Evolutionary conservation across 2,113 vertebrate genomes (phyloP).

Genomic region (Myiagra hebetior): DNA sequence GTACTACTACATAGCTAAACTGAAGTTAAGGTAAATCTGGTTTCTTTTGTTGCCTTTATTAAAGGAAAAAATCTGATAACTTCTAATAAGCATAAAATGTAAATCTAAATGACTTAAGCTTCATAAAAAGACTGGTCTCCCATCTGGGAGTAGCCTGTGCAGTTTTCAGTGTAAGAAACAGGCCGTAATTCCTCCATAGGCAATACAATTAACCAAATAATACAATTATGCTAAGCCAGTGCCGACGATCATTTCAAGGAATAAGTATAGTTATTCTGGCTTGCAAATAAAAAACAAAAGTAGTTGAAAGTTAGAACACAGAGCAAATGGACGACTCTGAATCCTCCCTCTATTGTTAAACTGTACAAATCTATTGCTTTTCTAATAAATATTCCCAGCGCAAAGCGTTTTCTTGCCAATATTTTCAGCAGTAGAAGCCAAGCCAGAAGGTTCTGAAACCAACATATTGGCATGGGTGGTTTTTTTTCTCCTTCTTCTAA

Average conservation of each 20-base stretch:
- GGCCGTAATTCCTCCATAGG: not conserved
- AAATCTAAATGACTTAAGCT: not conserved
- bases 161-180: not conserved
- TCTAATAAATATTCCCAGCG: slow-evolving; percentile 37
- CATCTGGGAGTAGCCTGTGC: not conserved
- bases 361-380: slow-evolving; percentile 49
- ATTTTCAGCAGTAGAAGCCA: slow-evolving; percentile 42
- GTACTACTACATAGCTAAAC: not conserved
- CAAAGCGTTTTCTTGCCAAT: slow-evolving; percentile 40
- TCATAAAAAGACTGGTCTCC: not conserved
- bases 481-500: slow-evolving; percentile 40
- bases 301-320: slow-evolving; percentile 40
- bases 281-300: slow-evolving; percentile 33
- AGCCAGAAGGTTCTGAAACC: slow-evolving; percentile 60
- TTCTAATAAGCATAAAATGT: not conserved
- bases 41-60: not conserved
- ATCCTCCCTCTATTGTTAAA: slow-evolving; percentile 54
- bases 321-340: not conserved
- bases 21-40: not conserved
- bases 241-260: slow-evolving; percentile 22
- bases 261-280: slow-evolving; percentile 41
- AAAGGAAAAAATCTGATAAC: not conserved
- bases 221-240: not conserved
- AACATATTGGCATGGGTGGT: slow-evolving; percentile 34
- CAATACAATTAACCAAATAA: slow-evolving; percentile 17